These are phyloP conservation scores for Azorinus chamasolen DNA, from an alignment of 2,888 invertebrate species.

Conservation along the genomic window DNA sequence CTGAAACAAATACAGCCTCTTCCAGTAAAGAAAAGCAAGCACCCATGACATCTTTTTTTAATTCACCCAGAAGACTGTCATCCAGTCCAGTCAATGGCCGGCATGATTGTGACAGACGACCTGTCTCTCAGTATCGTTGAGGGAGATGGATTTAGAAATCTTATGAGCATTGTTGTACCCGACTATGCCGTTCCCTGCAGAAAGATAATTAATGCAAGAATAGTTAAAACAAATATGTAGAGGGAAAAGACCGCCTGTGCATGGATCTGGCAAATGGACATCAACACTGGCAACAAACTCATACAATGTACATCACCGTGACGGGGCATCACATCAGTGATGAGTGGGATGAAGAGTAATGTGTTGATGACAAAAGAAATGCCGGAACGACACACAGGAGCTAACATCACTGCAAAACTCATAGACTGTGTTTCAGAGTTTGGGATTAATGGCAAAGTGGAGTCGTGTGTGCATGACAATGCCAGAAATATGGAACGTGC, in stretches of 20 bases:
- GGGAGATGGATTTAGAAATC: too few relatives aligned
- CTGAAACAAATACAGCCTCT: background rate
- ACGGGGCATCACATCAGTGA: conserved; percentile 2
- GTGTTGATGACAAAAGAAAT: conserved; percentile 2
- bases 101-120: conserved; percentile 2
- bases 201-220: background rate
- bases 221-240: background rate
- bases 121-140: background rate
- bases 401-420: conserved; percentile 7
- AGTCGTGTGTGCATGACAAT: conserved; percentile 29
- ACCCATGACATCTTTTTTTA: conserved; percentile 1
- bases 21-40: background rate
- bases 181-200: conserved; percentile 1
- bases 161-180: conserved; percentile 9
- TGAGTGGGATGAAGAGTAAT: conserved; percentile 5
- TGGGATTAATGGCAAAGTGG: conserved; percentile 17
- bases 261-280: background rate
- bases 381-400: conserved; percentile 9
- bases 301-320: conserved; percentile 2
- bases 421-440: conserved; percentile 28
- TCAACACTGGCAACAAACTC: background rate
- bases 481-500: too few relatives aligned
- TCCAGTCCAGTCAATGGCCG: background rate
- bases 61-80: background rate
- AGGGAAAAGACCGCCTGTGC: background rate